Base-by-base conservation (phyloP, 2,888 invertebrate species). In the Netelia fuscicornis region DNA sequence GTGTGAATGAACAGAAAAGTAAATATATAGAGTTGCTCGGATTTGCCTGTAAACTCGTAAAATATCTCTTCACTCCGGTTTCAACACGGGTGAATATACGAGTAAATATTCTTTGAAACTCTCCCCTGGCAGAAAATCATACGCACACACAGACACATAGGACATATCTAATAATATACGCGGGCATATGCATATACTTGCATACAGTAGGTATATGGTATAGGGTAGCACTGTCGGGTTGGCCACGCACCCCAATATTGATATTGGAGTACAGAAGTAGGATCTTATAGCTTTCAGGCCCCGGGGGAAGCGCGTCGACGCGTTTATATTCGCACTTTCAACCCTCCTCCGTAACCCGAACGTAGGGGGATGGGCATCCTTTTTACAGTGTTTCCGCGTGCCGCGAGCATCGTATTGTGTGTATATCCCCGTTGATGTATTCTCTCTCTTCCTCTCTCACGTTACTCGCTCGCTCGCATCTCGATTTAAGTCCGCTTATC, bases 271-370 rank as follows among this genome's bases (percentile, higher is more conserved):
- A 90, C 90, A 91, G 89, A 88, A 91, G 90, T 90, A 90, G 88
- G 90, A 91, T 92, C 91, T 92, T 91, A 81, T 74, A 85, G 74
- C 77, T 81, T 81, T 80, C 71, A 78, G 80, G 81, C 90, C 89
- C 87, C 86, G 67, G 84, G 88, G 90, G 89, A 88, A 87, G 86
- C 87, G 89, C 90, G 91, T 87, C 91, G 89, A 91, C 92, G 92
- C 93, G 93, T 93, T 93, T 92, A 92, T 93, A 92, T 92, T 93
- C 93, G 91, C 92, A 92, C 92, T 93, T 90, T 88, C 84, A 72
- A 87, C 76, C 82, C 86, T 83, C 86, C 80, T 72, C 70, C 74
- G 78, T 37, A 74, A 76, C 67, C 87, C 84, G 88, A 88, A 86
- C 85, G 68, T 76, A 71, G 79, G 86, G 89, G 88, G 84, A 81